Evolutionary conservation across 2,888 invertebrate genomes (phyloP).

Genomic region (Cistogaster globosa): DNA sequence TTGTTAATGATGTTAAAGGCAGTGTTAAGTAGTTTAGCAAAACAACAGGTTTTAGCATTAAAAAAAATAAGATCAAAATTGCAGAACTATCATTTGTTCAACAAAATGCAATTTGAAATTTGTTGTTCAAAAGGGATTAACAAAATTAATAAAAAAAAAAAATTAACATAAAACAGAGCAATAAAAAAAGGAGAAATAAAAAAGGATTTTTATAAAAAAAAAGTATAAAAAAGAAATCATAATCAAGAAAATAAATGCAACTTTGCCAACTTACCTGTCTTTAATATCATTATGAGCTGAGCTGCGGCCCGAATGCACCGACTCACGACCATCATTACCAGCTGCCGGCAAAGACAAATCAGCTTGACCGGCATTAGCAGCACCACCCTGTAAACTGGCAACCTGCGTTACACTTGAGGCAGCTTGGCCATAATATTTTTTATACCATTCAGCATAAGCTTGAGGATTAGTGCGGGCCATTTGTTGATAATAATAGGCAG

Average conservation of each 20-base stretch:
- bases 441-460: conserved; percentile 91
- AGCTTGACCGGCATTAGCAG: conserved; percentile 74
- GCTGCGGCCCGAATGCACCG: conserved; percentile 92
- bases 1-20: conserved; percentile 21
- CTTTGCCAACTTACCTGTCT: conserved; percentile 84
- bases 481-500: conserved; percentile 89
- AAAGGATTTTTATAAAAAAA: conserved; percentile 4
- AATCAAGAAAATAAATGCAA: conserved; percentile 32
- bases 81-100: conserved; percentile 19
- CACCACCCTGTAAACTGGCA: conserved; percentile 35
- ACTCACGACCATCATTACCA: conserved; percentile 87
- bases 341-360: conserved; percentile 62
- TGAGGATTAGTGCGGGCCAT: conserved; percentile 90
- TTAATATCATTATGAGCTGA: conserved; percentile 87
- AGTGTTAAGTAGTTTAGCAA: conserved; percentile 14
- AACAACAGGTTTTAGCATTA: conserved; percentile 11
- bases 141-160: conserved; percentile 17
- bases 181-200: neutral
- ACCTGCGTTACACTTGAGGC: conserved; percentile 48
- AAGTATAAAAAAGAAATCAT: conserved; percentile 11
- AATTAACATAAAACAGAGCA: conserved; percentile 1
- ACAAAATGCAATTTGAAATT: conserved; percentile 27
- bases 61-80: neutral
- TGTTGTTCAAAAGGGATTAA: conserved; percentile 19
- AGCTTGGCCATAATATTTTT: conserved; percentile 85